These are phyloP conservation scores for Athene noctua DNA, from an alignment of 2,113 vertebrate species.

Conservation along the genomic window DNA sequence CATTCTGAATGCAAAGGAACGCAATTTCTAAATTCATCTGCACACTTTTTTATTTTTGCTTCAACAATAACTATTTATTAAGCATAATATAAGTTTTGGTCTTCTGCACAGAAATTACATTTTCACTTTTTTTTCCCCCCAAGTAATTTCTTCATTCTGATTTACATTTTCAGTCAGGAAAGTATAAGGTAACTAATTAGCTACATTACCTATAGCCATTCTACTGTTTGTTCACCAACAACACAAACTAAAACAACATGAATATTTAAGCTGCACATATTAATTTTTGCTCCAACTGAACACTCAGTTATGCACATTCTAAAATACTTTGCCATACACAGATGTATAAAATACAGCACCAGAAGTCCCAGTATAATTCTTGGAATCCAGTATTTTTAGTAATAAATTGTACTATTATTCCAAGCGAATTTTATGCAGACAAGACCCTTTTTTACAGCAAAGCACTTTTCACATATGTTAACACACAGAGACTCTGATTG, in stretches of 20 bases:
- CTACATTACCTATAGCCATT: neutral
- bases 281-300: neutral
- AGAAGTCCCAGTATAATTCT: neutral
- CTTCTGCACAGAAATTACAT: neutral
- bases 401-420: neutral
- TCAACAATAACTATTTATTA: neutral
- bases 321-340: neutral
- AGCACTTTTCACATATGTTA: constrained; percentile 91
- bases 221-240: neutral
- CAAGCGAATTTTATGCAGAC: neutral
- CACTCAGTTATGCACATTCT: neutral
- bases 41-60: neutral
- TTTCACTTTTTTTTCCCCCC: neutral
- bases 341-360: neutral
- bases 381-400: neutral
- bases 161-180: neutral
- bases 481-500: constrained; percentile 89
- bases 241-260: neutral
- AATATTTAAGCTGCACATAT: neutral
- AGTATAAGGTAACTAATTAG: neutral
- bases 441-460: constrained; percentile 76
- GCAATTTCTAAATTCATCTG: neutral
- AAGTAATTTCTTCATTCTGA: neutral
- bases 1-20: neutral
- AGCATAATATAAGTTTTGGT: neutral